These are phyloP conservation scores for Vulpes lagopus DNA, from an alignment of 2,113 vertebrate genomes.

Conservation along the genomic window DNA sequence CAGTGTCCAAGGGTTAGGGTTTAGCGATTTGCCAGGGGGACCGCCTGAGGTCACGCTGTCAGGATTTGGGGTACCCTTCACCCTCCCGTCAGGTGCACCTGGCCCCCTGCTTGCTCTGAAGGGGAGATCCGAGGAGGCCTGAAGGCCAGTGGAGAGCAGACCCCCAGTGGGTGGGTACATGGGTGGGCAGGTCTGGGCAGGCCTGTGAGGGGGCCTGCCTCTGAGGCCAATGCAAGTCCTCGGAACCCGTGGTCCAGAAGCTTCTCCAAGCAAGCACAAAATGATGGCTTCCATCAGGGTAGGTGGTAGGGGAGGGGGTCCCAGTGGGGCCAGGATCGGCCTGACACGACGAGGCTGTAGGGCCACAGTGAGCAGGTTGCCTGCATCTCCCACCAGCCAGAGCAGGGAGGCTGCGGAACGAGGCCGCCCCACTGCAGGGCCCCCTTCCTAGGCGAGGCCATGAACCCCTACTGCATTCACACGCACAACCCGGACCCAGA, in stretches of 20 bases:
- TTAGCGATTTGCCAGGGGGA: neutral
- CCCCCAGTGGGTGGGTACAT: neutral
- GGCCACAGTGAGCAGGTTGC: too few species aligned
- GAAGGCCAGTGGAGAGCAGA: fast-evolving
- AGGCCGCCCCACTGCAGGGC: neutral
- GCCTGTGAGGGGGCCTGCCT: neutral
- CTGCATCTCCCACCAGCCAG: too few species aligned
- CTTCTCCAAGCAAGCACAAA: neutral
- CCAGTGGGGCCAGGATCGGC: neutral
- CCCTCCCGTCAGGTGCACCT: neutral
- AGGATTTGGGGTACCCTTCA: too few species aligned
- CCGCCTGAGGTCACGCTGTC: neutral
- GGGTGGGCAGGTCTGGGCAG: neutral
- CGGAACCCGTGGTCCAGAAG: neutral
- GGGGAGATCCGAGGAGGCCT: neutral
- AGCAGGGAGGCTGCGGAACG: neutral
- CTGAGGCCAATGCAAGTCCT: neutral
- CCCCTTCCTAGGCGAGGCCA: neutral
- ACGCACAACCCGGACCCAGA: neutral
- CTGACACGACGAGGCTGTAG: neutral
- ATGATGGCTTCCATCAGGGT: too few species aligned
- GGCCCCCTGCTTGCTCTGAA: neutral
- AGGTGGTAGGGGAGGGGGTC: neutral
- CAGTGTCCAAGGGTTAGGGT: neutral
- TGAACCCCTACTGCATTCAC: neutral